Conservation (phyloP, 2,797 vertebrate genomes). For the Ara ararauna region DNA sequence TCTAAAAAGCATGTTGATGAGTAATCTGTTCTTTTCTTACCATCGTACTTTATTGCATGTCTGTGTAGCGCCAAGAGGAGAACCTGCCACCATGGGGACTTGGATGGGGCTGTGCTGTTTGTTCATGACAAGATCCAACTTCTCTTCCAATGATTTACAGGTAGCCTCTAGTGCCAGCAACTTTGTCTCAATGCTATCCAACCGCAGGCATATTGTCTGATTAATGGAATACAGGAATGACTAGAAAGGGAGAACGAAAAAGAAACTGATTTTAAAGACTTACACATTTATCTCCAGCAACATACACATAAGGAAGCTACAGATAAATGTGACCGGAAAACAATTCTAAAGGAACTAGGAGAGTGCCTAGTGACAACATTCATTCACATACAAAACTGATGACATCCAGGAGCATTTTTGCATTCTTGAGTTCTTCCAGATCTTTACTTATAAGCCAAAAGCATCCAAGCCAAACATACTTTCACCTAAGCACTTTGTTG, state of each 20-base stretch:
- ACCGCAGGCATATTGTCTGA: conserved; percentile 89
- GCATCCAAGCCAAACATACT: conserved; percentile 5
- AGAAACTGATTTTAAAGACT: background rate
- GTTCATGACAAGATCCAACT: conserved; percentile 91
- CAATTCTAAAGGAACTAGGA: background rate
- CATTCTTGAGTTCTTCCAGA: background rate
- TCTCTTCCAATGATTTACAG: conserved; percentile 92
- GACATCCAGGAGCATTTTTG: conserved; percentile 43
- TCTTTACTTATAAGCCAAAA: conserved; percentile 11
- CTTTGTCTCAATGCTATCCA: conserved; percentile 97
- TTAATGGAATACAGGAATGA: conserved; percentile 92
- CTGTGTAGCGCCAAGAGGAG: conserved; percentile 96
- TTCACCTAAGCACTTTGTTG: conserved; percentile 50
- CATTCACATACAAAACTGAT: background rate
- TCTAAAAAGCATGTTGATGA: background rate
- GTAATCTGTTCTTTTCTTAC: conserved; percentile 75
- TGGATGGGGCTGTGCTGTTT: conserved; percentile 94
- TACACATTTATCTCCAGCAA: background rate
- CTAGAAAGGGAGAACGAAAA: conserved; percentile 72
- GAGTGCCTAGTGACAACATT: background rate
- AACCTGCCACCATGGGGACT: conserved; percentile 98
- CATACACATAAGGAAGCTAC: background rate
- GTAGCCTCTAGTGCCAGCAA: conserved; percentile 92
- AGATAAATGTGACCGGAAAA: background rate
- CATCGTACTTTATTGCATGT: conserved; percentile 99